Base-by-base conservation (phyloP, 2,797 vertebrate genomes). In the Lepidocolaptes lacrymiger region DNA sequence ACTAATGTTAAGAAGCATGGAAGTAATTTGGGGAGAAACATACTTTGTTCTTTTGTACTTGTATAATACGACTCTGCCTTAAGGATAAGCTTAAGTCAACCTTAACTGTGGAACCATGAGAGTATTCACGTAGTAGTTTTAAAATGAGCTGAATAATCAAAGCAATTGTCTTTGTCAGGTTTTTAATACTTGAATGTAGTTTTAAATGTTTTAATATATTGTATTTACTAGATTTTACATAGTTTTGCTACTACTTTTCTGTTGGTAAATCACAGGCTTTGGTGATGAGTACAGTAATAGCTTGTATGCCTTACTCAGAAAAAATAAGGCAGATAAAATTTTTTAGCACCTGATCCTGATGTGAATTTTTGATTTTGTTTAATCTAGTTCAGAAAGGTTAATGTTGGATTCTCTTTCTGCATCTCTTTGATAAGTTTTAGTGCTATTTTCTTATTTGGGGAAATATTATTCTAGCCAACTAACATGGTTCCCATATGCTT, bases 1-100 rank as follows among this genome's bases (percentile, higher is more conserved):
- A 91, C 74, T 83, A 66, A 82, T 83, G 88, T 80, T 89, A 68
- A 87, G 80, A 91, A 85, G 75, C 81, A 91, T 92, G 95, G 94
- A 94, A 95, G 75, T 95, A 90, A 96, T 96, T 88, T 94, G 54
- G 46, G 72, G 54, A 93, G 73, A 85, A 95, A 88, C 43, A 84
- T 15, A 86, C 79, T 89, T 91, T 95, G 76, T 86, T 93, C 85
- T 82, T 91, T 80, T 90, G 54, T 89, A 55, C 76, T 91, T 86
- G 75, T 64, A 62, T 92, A 89, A 18, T 75, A 68, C 3, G 46
- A 75, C 24, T 89, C 61, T 96, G 87, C 89, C 73, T 94, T 90
- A 91, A 91, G 89, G 58, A 90, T 86, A 78, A 85, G 24, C 76
- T 95, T 51, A 81, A 95, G 62, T 75, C 85, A 88, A 8, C 37